Evolutionary conservation across 2,797 vertebrate species (phyloP), one percentile per base, ranked within the genome.

Genomic region (Cirrhinus molitorella): DNA sequence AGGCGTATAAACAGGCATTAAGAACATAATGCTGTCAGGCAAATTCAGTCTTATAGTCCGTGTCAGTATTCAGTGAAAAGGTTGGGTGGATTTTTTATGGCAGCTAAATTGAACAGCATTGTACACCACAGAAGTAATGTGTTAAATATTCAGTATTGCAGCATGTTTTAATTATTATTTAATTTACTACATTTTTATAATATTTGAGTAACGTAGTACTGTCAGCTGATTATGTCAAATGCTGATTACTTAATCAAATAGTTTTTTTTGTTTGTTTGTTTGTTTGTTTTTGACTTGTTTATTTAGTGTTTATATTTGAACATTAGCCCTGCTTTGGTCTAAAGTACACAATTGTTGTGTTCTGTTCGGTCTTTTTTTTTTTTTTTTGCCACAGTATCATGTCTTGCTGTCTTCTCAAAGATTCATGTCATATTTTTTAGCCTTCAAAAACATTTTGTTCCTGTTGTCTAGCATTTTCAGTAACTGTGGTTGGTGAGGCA

Each of bases 1-100:
- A 77, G 63, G 74, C 84, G 66, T 28, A 59, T 71, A n/a, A 82
- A 85, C 45, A 77, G 57, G 47, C 74, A 78, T 72, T 78, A 78
- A 57, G 37, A 72, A 76, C 37, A 74, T n/a, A 73, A 63, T 57
- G 21, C 74, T 73, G 59, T 40, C 77, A 43, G 57, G 71, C 67
- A 55, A 34, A 43, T 75, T 43, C 65, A 78, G 73, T 80, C 70
- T 80, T 75, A 21, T 28, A 75, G 66, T 43, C 28, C 73, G 74
- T 71, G 51, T 71, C 28, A 72, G 37, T 66, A 71, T 67, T 82
- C 67, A 82, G 19, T 14, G 13, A 43, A 59, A 59, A 45, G 23
- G 19, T 71, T 78, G 5, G 53, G 53, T 63, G 53, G 21, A 49
- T 79, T 47, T n/a, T 82, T 45, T 40, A 45, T 72, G 72, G 31